Evolutionary conservation across 2,888 invertebrate species (phyloP), one percentile per base, ranked within the genome.

Genomic region (Diaprepes abbreviatus): DNA sequence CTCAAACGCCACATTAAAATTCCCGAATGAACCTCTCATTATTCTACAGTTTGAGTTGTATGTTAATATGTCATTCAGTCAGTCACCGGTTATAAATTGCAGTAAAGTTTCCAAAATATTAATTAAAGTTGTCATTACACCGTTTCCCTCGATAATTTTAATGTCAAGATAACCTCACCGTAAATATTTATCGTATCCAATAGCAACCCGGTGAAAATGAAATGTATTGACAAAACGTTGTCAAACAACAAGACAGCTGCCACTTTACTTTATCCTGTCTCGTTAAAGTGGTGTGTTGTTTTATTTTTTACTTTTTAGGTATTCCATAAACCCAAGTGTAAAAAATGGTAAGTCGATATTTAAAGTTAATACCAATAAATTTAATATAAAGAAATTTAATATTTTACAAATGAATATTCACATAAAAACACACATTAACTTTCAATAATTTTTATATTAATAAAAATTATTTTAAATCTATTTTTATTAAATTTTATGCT

Each of bases 221-320:
- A 24, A 21, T 50, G 21, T 28, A 50, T 50, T 50, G 48, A 50
- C 48, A 50, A 50, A 50, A 28, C 48, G 3, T 28, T 50, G 28
- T 16, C 28, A 50, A 1, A 16, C 21, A 12, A 12, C 45, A 12
- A 16, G 28, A 16, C 2, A 48, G 21, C n/a, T 14, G 12, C 14
- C 9, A 45, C 24, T 12, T 45, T 12, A 12, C 6, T 45, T 24
- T n/a, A 24, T 10, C 12, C 21, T 12, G 12, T 24, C n/a, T 28
- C 9, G 0, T 9, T 14, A 28, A 28, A 28, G 2, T 14, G 9
- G 6, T 28, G 14, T 10, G 1, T 6, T 50, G n/a, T 28, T 40
- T 5, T 17, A 14, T 43, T 19, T 28, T 2, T 24, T 28, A 14
- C 6, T 5, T 33, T 33, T 33, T 33, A 33, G 2, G 3, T 35